Base-by-base conservation (phyloP, 1,140 invertebrate genomes). In the Saccostrea cuccullata region DNA sequence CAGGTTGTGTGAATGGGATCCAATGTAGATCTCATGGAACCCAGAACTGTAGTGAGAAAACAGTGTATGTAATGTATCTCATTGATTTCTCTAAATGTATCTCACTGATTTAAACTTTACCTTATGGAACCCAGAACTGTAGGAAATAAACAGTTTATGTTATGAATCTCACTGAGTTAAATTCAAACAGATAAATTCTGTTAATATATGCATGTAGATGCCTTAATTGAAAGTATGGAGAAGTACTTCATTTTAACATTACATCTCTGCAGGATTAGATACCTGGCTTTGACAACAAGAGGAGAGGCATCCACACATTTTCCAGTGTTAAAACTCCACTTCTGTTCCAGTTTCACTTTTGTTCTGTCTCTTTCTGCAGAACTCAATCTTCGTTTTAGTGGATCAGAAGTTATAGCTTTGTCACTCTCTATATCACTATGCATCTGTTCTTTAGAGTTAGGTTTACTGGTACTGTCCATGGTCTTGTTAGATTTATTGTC, bases 291-390 rank as follows among this genome's bases (percentile, higher is more conserved):
- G 40, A 82, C 90, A 55, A 93, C 64, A 12, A 96, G 95, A 23
- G 97, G 96, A 36, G 97, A 96, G 77, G 96, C 96, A 96, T 97
- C 97, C 30, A 97, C 96, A 95, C 97, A 97, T 93, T 97, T 97
- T 84, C 96, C 94, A 83, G 97, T 96, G 94, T 97, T 93, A 93
- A 95, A 96, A 64, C 94, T 95, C 96, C 96, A 97, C 0, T 36
- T 55, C 36, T 86, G 58, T 20, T 58, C 64, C 15, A 86, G 15
- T 13, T 55, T 23, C 23, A 88, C 13, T 6, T 40, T 58, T 6
- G 6, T 4, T 73, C 23, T 30, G 8, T 15, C 30, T 73, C n/a
- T 30, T 23, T 73, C 70, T 73, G 70, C 26, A 73, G 23, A 13
- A 26, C 4, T 73, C 9, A 23, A 3, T 73, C n/a, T 17, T 20